Evolutionary conservation across 2,113 vertebrate genomes (phyloP), one percentile per base, ranked within the genome.

Genomic region (Cochlearius cochlearius): DNA sequence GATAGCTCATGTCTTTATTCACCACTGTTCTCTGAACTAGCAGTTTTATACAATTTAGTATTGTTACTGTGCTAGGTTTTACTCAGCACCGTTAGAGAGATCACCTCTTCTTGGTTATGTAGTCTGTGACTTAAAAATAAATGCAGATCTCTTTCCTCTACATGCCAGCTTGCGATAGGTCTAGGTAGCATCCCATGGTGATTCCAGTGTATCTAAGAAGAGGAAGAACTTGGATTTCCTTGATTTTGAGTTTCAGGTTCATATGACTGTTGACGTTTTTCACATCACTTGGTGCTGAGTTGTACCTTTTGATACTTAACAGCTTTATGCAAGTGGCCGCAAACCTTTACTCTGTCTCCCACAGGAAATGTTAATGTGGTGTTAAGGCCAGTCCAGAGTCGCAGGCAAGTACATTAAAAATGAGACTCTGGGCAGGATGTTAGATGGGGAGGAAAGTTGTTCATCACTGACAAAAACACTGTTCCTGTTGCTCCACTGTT

Each of bases 331-430:
- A 73, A 55, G 22, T 41, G 47, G 11, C 30, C 0, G 0, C 45
- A 45, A 26, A 29, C 7, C 43, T 21, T 60, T 36, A 34, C 21
- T 45, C 0, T 0, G 5, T 5, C 7, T n/a, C 5, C 1, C 9
- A 3, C 11, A 53, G 23, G 26, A 63, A 81, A 77, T 36, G 25
- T 9, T n/a, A 47, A 15, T 5, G 19, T 18, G 50, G 5, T 53
- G 36, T 64, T 73, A 50, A 76, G 36, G 41, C 5, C 62, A 36
- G 36, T n/a, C 7, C 36, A 34, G 45, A 62, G 50, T 14, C 25
- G 6, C 79, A 76, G 59, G 32, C 18, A 58, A 45, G 15, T 6
- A 8, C 7, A 4, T 32, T 12, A 41, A 25, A 21, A 36, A 5
- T 1, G 27, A 49, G 47, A 30, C 8, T 69, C 9, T 1, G 9